Base-by-base conservation (phyloP, 2,888 invertebrate genomes). In the Hydrotaea diabolus region DNA sequence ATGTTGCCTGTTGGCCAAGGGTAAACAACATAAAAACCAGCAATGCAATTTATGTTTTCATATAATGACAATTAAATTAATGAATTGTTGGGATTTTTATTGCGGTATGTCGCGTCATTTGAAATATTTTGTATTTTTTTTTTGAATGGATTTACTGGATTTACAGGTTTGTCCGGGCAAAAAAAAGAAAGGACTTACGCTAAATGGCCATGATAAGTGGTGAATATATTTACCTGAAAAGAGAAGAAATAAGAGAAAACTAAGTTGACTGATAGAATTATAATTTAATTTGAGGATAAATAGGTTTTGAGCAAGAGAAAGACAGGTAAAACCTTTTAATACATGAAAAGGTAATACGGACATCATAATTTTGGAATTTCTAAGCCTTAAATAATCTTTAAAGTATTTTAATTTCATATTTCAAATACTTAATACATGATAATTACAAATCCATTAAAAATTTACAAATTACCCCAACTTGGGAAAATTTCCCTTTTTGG, bases 101-200 rank as follows among this genome's bases (percentile, higher is more conserved):
- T 57, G 73, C 9, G 43, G 73, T 19, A 7, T 57, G 39, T 73
- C 21, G 11, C 26, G 71, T 26, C 53, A 69, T 74, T 62, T 74
- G 31, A 57, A 73, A 73, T 59, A 21, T 21, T 39, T 55, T 31
- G 59, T n/a, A n/a, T n/a, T n/a, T n/a, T n/a, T n/a, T n/a, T n/a
- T n/a, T n/a, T n/a, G n/a, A n/a, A n/a, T n/a, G n/a, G n/a, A n/a
- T n/a, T n/a, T n/a, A n/a, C n/a, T n/a, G n/a, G n/a, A n/a, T n/a
- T n/a, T n/a, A n/a, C n/a, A n/a, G n/a, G n/a, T n/a, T n/a, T n/a
- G n/a, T n/a, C n/a, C n/a, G n/a, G n/a, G n/a, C n/a, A n/a, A n/a
- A n/a, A n/a, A n/a, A n/a, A n/a, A n/a, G n/a, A n/a, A n/a, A 59
- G 21, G 49, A 80, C 83, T 83, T 77, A 83, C 83, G 15, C 15